Evolutionary conservation across 2,888 invertebrate species (phyloP), one percentile per base, ranked within the genome.

Genomic region (Pandemis heparana): DNA sequence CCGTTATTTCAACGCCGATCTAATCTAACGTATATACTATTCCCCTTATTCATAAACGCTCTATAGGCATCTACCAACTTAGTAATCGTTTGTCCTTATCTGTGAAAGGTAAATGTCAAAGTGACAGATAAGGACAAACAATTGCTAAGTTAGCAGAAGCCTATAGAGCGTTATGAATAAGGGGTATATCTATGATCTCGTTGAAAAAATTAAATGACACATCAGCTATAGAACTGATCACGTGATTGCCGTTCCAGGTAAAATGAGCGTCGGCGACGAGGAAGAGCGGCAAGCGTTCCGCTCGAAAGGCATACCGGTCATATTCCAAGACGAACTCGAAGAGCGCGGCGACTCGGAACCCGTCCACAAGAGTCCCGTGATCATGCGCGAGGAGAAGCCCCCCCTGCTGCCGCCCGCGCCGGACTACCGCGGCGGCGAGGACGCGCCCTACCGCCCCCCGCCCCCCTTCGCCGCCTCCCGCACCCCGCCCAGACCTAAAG

Each of bases 281-380:
- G 97, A 98, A 83, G 97, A 97, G 80, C 95, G 97, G 18, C 97
- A 97, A 86, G 97, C 97, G 77, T 97, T 97, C 94, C 96, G 97
- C 65, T 97, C 97, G 81, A 97, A 97, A 88, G 96, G 96, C 67
- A 98, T 99, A 82, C 99, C 99, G 0, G 98, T 99, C 53, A 99
- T 99, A 85, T 99, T 99, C 92, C 98, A 98, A 90, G 99, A 99
- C 89, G 99, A 99, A 89, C 95, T 99, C 60, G 99, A 99, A 81
- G 99, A 99, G 84, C 97, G 98, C 82, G 98, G 97, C 0, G 97
- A 97, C 88, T 96, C 97, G 23, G 97, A 97, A 76, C 97, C 97
- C 23, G 97, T 97, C 39, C 98, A 98, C 86, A 98, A 98, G 92
- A 97, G 97, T 77, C 99, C 99, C 6, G 97, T 99, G 70, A 98